Evolutionary conservation across 2,113 vertebrate species (phyloP).

Genomic region (Cyrtonyx montezumae): DNA sequence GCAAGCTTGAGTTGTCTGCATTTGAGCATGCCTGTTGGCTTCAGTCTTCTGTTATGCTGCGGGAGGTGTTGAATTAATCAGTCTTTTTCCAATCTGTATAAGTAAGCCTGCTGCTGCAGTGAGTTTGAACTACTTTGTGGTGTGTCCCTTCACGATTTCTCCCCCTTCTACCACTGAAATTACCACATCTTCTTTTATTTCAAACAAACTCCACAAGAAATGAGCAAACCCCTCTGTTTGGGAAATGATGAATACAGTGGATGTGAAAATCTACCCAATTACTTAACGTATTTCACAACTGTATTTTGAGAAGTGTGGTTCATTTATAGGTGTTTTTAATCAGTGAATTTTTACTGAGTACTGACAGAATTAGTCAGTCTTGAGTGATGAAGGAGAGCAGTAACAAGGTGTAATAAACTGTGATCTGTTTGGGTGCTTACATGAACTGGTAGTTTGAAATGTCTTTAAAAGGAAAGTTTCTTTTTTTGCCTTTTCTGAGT

Average conservation of each 20-base stretch:
- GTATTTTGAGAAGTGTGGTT: not conserved
- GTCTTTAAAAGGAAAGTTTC: not conserved
- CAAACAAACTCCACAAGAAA: not conserved
- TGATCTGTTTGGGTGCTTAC: not conserved
- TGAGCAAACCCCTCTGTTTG: not conserved
- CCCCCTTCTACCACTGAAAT: not conserved
- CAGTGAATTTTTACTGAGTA: not conserved
- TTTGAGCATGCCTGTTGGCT: not conserved
- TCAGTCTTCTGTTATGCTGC: constrained; percentile 11
- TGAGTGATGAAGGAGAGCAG: not conserved
- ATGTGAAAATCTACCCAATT: not conserved
- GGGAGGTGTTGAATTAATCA: not conserved
- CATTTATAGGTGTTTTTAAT: not conserved
- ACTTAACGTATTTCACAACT: not conserved
- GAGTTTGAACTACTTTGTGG: not conserved
- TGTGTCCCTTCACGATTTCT: not conserved
- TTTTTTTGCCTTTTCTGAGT: not conserved
- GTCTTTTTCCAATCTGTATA: not conserved
- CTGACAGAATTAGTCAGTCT: not conserved
- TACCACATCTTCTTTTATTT: not conserved
- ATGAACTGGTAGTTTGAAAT: not conserved
- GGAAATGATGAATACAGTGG: not conserved
- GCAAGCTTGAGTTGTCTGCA: constrained; percentile 3
- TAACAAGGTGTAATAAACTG: not conserved
- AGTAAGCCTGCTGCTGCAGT: not conserved